Percentiles rank a stretch among this genome's conserved stretches.
Conservation (phyloP, 2,797 vertebrate genomes). For the Notamacropus eugenii region DNA sequence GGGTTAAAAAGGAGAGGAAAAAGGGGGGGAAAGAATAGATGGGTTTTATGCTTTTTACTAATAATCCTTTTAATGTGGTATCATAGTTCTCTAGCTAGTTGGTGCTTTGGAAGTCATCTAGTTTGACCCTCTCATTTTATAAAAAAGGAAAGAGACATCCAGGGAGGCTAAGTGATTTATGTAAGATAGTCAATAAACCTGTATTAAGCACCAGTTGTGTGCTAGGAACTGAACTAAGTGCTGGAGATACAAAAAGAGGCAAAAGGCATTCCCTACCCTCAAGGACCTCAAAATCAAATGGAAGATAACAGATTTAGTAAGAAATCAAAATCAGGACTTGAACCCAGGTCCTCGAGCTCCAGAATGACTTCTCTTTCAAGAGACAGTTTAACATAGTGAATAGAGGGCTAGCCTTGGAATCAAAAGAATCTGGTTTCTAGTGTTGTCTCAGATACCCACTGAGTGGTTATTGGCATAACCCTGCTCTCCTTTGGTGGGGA, state of each 20-base stretch:
- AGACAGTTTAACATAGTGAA: background rate
- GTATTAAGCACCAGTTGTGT: background rate
- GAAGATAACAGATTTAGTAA: background rate
- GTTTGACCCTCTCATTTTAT: background rate
- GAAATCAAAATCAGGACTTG: background rate
- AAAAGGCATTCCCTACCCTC: background rate
- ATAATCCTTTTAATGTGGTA: constrained; percentile 76
- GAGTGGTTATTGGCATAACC: background rate
- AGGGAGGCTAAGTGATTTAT: background rate
- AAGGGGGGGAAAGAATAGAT: background rate
- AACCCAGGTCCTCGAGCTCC: background rate
- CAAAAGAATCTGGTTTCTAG: background rate
- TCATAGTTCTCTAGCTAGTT: background rate
- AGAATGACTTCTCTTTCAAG: background rate
- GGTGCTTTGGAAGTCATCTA: background rate
- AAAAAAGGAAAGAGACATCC: background rate
- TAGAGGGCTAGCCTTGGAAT: background rate
- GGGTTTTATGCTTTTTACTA: constrained; percentile 22
- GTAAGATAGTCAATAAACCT: background rate
- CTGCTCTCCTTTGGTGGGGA: background rate
- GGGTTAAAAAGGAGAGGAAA: constrained; percentile 79
- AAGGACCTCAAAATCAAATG: background rate
- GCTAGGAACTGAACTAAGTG: background rate
- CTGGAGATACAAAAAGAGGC: background rate
- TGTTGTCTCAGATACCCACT: background rate